phyloP scores from a whole-genome alignment of 1,140 invertebrate species.

The Melanaphis sacchari region DNA sequence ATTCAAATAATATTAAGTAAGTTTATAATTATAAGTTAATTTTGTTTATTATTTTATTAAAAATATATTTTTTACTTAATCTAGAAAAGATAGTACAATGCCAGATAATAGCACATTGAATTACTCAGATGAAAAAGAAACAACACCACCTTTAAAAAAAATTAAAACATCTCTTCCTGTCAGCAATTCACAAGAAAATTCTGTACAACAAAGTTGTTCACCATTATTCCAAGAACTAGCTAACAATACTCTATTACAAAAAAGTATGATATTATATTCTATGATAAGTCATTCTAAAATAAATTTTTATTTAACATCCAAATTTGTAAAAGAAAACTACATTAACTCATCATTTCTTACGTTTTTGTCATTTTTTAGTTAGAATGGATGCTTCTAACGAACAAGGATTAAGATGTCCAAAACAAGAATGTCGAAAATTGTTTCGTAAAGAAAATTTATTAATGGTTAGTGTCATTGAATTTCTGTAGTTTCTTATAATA shows the following conservation, averaged over 20 bases:
- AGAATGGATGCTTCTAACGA: conserved; percentile 52
- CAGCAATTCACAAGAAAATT: background rate
- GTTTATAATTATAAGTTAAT: background rate
- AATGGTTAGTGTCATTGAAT: conserved; percentile 64
- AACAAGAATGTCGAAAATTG: conserved; percentile 83
- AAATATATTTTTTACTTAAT: conserved; percentile 3
- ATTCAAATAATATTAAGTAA: conserved; percentile 15
- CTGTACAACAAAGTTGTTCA: background rate
- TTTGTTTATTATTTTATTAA: background rate
- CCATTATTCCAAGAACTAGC: conserved; percentile 26
- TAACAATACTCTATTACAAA: conserved; percentile 42
- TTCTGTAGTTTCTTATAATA: background rate
- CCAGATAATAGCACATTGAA: background rate
- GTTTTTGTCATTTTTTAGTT: background rate
- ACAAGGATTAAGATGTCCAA: conserved; percentile 69
- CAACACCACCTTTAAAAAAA: conserved; percentile 8
- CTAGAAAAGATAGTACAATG: background rate
- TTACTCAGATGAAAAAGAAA: background rate
- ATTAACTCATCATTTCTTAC: too few species aligned
- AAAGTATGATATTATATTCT: background rate
- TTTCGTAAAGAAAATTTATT: conserved; percentile 89
- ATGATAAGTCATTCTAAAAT: background rate
- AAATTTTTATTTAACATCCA: background rate
- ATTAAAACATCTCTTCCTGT: background rate
- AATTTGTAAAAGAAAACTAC: background rate